Evolutionary conservation across 30 jellyfish, hydroid and myxozoan genomes (phyloP), one percentile per base, ranked within the genome.

Genomic region (Catostylus mosaicus): DNA sequence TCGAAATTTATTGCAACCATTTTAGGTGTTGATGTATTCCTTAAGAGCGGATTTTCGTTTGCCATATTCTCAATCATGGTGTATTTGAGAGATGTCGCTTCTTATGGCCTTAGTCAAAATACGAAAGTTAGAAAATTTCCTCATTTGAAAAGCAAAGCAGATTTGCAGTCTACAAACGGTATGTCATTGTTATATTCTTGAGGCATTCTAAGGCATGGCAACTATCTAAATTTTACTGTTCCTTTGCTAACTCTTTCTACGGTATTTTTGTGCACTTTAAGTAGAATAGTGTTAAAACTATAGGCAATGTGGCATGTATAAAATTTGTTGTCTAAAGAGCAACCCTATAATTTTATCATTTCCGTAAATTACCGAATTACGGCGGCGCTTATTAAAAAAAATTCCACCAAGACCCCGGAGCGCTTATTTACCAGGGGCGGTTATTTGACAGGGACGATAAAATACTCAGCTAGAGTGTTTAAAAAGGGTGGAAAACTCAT

Each of bases 11-110:
- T n/a, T n/a, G n/a, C n/a, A n/a, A n/a, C n/a, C n/a, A 50, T 50
- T 50, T 4, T 66, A 94, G 99, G 99, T 31, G 79, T 84, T 20
- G 99, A 95, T 71, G 69, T 95, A 9, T 95, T 95, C 82, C 29
- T 89, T 29, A 93, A 81, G 46, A 87, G 96, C 57, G 73, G 89
- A 14, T 95, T 89, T 54, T 84, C 99, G 8, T 51, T 75, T 50
- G 86, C 92, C n/a, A 85, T 89, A 26, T 78, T 64, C 75, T 89
- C 90, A 10, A 26, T 87, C 34, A 45, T 95, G 35, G 69, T 67
- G 24, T 95, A 76, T 50, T 38, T 89, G 60, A 77, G 88, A 23
- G 95, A 95, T n/a, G 90, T 88, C 3, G 27, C 85, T 30, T 51
- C 74, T 22, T 38, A 47, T 59, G 89, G 75, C 32, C 14, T 69